Evolutionary conservation across 2,797 vertebrate species (phyloP).

Genomic region (Hafferia zeledoni): DNA sequence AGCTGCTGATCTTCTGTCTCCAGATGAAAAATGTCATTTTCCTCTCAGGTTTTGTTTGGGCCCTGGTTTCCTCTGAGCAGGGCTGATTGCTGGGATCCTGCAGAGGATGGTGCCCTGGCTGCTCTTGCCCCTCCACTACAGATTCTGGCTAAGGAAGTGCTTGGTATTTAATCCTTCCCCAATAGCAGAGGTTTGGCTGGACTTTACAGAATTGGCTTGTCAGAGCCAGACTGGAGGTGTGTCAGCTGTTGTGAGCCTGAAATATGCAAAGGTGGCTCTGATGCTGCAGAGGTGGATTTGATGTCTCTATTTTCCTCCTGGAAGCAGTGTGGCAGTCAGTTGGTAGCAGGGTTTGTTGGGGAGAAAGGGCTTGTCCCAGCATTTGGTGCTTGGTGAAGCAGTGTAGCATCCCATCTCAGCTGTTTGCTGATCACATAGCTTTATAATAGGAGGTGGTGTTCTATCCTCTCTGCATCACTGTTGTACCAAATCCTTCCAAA

Average conservation of each 20-base stretch:
- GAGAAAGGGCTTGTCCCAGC: not conserved
- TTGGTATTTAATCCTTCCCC: not conserved
- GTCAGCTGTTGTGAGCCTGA: not conserved
- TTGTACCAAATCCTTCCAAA: not conserved
- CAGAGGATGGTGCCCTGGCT: not conserved
- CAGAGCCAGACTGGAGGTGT: not conserved
- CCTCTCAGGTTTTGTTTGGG: not conserved
- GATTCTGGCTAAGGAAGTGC: not conserved
- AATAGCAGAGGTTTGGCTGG: not conserved
- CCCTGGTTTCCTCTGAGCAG: not conserved
- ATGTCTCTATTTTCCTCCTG: not conserved
- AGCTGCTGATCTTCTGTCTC: not conserved
- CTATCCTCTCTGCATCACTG: not conserved
- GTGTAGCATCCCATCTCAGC: not conserved
- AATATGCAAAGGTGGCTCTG: not conserved
- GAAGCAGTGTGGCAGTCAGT: not conserved
- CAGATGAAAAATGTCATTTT: not conserved
- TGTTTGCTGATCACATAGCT: not conserved
- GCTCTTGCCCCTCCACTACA: not conserved
- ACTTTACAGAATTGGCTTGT: not conserved
- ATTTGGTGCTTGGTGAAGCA: not conserved
- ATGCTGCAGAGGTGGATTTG: not conserved
- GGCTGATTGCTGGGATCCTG: not conserved
- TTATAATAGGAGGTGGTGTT: not conserved
- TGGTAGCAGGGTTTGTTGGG: not conserved